Evolutionary conservation across 2,113 vertebrate species (phyloP).

Genomic region (Numida meleagris): DNA sequence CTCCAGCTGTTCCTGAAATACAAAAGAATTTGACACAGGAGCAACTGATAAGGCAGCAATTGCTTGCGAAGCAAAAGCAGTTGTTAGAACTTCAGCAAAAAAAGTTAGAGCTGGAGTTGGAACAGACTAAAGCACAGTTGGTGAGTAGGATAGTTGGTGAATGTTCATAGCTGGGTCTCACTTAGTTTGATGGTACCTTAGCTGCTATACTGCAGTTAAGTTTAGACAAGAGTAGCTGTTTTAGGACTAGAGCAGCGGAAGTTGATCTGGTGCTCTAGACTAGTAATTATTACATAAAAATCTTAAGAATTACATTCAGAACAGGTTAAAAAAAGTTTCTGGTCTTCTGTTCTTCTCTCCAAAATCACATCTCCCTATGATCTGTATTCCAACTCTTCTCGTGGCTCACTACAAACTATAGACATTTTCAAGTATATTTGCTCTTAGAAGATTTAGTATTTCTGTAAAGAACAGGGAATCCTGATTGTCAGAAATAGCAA

Average conservation of each 20-base stretch:
- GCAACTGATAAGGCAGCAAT: conserved; percentile 94
- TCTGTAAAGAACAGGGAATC: not conserved
- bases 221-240: not conserved
- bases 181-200: not conserved
- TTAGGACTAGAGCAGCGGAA: not conserved
- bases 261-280: not conserved
- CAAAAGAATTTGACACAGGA: conserved; percentile 93
- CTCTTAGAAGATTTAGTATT: not conserved
- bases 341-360: not conserved
- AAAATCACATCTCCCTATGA: not conserved
- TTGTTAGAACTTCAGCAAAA: conserved; percentile 99
- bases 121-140: conserved; percentile 98
- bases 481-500: not conserved
- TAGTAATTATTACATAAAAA: not conserved
- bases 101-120: conserved; percentile 97
- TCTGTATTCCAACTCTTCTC: not conserved
- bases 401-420: not conserved
- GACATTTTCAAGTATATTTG: not conserved
- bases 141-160: conserved; percentile 77
- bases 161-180: not conserved
- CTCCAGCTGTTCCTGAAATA: conserved; percentile 79
- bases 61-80: conserved; percentile 98
- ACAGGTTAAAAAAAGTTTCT: not conserved
- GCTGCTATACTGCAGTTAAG: not conserved
- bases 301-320: not conserved